Conservation (phyloP, 92 coral and sea anemone genomes). For the Zoanthus solanderi region DNA sequence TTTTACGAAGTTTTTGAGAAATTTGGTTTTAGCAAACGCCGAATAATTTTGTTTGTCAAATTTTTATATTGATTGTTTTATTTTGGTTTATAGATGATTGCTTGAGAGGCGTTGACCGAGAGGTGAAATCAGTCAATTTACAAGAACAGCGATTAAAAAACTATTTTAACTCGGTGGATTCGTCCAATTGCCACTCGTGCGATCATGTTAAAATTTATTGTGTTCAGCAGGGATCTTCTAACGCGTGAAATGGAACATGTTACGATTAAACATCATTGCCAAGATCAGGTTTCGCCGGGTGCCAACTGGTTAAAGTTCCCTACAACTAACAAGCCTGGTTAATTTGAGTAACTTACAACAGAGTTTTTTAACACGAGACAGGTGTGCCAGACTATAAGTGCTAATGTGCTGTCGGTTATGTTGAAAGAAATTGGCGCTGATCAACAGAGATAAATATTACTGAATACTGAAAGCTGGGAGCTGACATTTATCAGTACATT, state of each 20-base stretch:
- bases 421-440: too few species aligned
- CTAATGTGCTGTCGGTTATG: too few species aligned
- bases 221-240: conserved; percentile 67
- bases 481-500: too few species aligned
- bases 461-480: too few species aligned
- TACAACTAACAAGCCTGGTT: not conserved
- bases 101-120: conserved; percentile 64
- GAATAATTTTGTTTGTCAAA: too few species aligned
- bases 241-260: conserved; percentile 18
- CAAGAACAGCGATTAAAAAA: conserved; percentile 87
- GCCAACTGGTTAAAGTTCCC: not conserved
- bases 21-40: too few species aligned
- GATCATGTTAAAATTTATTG: conserved; percentile 87
- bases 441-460: too few species aligned
- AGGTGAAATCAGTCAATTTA: conserved; percentile 71
- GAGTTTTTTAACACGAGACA: too few species aligned
- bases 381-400: too few species aligned
- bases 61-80: not conserved
- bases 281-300: not conserved
- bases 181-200: conserved; percentile 86
- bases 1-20: too few species aligned
- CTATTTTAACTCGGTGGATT: conserved; percentile 90
- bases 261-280: not conserved
- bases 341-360: too few species aligned
- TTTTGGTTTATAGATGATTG: conserved; percentile 69